Percentiles rank a stretch among this genome's conserved stretches.
These are phyloP conservation scores for Gobiocypris rarus DNA, from an alignment of 2,113 vertebrate genomes.

Conservation along the genomic window DNA sequence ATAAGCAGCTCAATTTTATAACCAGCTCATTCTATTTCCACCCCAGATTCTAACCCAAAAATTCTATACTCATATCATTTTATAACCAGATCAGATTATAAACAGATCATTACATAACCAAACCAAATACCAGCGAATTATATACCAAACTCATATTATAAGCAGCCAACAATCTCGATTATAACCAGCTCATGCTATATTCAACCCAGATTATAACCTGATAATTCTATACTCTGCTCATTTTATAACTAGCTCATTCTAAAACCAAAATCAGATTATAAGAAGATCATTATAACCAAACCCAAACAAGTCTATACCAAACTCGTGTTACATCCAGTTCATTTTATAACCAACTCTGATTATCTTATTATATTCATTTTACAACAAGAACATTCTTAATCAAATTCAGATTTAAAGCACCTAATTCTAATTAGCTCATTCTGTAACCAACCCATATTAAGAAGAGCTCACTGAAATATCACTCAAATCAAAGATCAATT, in stretches of 20 bases:
- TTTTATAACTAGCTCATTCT: too few relatives aligned
- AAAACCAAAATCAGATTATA: too few relatives aligned
- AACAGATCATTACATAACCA: not conserved
- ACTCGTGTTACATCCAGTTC: not conserved
- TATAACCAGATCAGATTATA: not conserved
- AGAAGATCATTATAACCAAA: too few relatives aligned
- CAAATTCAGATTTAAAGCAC: not conserved
- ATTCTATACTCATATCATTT: not conserved
- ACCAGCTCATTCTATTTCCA: not conserved
- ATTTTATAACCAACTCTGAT: not conserved
- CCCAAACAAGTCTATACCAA: too few relatives aligned
- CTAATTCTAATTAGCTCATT: not conserved
- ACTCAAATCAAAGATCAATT: not conserved
- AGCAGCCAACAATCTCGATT: not conserved
- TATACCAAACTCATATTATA: not conserved
- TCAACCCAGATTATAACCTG: not conserved
- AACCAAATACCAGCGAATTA: not conserved
- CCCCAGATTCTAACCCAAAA: not conserved
- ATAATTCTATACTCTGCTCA: not conserved
- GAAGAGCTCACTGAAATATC: not conserved
- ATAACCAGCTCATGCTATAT: not conserved
- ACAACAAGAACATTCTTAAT: not conserved
- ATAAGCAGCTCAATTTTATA: not conserved
- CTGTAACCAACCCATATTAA: not conserved
- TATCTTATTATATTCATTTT: not conserved